Evolutionary conservation across 2,888 invertebrate species (phyloP), one percentile per base, ranked within the genome.

Genomic region (Tryphoninae sp.): DNA sequence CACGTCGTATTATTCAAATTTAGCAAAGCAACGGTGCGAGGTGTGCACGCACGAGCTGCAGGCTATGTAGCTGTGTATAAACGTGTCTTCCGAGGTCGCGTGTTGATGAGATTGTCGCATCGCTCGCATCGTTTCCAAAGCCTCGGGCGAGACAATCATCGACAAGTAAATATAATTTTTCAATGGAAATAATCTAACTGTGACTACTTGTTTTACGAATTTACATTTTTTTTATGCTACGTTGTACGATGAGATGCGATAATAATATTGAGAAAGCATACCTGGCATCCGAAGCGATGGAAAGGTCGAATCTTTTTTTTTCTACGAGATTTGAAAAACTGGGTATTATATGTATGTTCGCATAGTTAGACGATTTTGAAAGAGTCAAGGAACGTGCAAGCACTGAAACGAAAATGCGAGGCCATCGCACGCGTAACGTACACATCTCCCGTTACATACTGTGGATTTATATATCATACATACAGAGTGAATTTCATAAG

Each of bases 1-100:
- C 45, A 26, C 59, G 42, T 76, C 55, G 76, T 59, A 68, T 58
- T 65, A 75, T 77, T 77, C 73, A 62, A 73, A 81, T 73, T 62
- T 59, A 62, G 23, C 59, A 26, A 72, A 72, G 76, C 68, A 77
- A 49, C 68, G 72, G 7, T 61, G 51, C 65, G 23, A 65, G 16
- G 49, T 40, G 33, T 64, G 64, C 45, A 53, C 51, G 73, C 19
- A 53, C 16, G 51, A 19, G 58, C 45, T 45, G 16, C 1, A 59
- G 22, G 16, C 19, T 51, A 40, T 11, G 13, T 53, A 67, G 3
- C 11, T 59, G 33, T 59, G 26, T 26, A 26, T 59, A 59, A 2
- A 4, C 26, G 8, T 16, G 2, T 51, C 33, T 61, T 7, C 33
- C 61, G 61, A 67, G 67, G 53, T 74, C 51, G 61, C 53, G 73